A percentile compares a stretch with the other conserved stretches of the same genome.
Conservation (phyloP, 2,113 vertebrate genomes). For the Eptesicus fuscus region DNA sequence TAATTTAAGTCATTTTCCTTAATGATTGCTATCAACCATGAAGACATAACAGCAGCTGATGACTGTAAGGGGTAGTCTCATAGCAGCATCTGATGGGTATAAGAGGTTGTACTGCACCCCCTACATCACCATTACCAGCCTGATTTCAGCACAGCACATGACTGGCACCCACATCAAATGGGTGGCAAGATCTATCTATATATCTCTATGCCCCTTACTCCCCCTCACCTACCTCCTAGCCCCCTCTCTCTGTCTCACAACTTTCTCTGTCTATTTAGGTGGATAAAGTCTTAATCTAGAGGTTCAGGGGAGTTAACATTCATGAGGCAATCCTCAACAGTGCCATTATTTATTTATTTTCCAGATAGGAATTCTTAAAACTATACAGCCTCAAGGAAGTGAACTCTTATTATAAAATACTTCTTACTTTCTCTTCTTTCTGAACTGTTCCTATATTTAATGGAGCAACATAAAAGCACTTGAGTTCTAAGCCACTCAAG, state of each 20-base stretch:
- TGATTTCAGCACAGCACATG: background rate
- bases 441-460: background rate
- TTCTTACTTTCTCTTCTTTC: background rate
- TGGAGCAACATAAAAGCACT: background rate
- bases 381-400: background rate
- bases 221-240: background rate
- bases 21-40: background rate
- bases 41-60: background rate
- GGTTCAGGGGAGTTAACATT: background rate
- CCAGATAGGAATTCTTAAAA: slow-evolving; percentile 2
- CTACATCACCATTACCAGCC: too few species aligned
- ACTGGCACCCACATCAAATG: background rate
- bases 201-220: background rate
- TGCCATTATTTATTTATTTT: background rate
- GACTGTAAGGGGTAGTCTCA: background rate
- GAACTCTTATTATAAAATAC: background rate
- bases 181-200: too few species aligned
- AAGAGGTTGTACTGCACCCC: background rate
- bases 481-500: background rate
- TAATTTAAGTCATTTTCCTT: background rate
- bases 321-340: background rate
- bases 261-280: background rate
- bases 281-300: background rate
- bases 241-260: background rate
- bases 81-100: background rate